phyloP scores from a whole-genome alignment of 1,140 invertebrate species.

The Tetraneura akinire region DNA sequence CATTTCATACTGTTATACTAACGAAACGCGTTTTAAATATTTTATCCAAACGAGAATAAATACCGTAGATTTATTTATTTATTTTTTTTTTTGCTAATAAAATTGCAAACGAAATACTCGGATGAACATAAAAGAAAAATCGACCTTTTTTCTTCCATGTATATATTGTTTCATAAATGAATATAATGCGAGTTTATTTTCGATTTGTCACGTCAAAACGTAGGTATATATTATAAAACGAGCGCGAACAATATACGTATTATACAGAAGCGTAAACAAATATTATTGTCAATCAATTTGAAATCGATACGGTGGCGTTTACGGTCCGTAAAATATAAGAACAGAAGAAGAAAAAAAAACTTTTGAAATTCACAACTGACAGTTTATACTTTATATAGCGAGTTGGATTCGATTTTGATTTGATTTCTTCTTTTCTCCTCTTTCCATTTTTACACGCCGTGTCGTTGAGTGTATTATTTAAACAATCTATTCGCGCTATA shows the following conservation, averaged over 20 bases:
- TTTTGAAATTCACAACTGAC: constrained; percentile 1
- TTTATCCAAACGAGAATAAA: background rate
- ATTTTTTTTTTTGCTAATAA: constrained; percentile 9
- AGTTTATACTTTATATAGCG: constrained; percentile 26
- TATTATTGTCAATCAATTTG: background rate
- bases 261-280: background rate
- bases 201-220: constrained; percentile 16
- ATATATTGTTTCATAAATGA: background rate
- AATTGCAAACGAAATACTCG: background rate
- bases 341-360: background rate
- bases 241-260: too few relatives aligned
- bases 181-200: constrained; percentile 7
- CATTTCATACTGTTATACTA: too few relatives aligned
- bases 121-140: background rate
- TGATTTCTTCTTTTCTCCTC: too few relatives aligned
- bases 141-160: background rate
- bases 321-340: background rate
- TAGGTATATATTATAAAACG: background rate
- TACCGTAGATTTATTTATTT: background rate
- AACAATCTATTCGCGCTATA: background rate
- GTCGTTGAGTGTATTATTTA: background rate
- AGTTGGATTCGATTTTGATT: too few relatives aligned
- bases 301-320: constrained; percentile 4
- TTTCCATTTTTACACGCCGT: too few relatives aligned
- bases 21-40: background rate